Percentiles rank a stretch among this genome's conserved stretches.
These are phyloP conservation scores for Onychostoma macrolepis DNA, from an alignment of 2,113 vertebrate genomes.

Conservation along the genomic window DNA sequence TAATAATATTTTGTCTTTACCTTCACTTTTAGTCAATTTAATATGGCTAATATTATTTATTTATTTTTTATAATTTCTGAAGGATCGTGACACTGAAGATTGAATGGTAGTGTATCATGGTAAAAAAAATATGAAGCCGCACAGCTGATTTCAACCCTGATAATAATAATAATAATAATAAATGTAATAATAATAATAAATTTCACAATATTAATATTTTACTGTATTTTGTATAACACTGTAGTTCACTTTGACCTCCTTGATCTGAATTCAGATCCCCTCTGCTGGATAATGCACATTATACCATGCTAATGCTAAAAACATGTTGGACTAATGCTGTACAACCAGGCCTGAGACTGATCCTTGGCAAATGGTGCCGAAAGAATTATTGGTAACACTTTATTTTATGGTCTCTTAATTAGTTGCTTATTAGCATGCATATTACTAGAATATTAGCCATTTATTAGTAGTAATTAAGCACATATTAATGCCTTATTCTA, in stretches of 20 bases:
- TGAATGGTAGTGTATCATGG: neutral
- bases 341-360: conserved; percentile 4
- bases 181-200: neutral
- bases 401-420: too few relatives aligned
- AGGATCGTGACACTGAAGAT: too few relatives aligned
- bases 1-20: too few relatives aligned
- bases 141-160: neutral
- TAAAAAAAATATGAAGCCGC: neutral
- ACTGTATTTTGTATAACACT: neutral
- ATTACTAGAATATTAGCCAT: too few relatives aligned
- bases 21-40: too few relatives aligned
- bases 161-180: neutral
- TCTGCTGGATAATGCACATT: neutral
- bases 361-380: conserved; percentile 22
- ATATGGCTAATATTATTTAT: too few relatives aligned
- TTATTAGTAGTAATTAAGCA: too few relatives aligned
- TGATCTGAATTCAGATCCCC: neutral
- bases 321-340: conserved; percentile 26
- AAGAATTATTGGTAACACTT: conserved; percentile 1
- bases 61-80: too few relatives aligned
- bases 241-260: neutral
- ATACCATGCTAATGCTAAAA: conserved; percentile 28
- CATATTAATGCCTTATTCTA: too few relatives aligned
- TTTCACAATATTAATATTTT: too few relatives aligned
- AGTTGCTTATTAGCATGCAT: too few relatives aligned